phyloP scores from a whole-genome alignment of 2,888 invertebrate genomes.

The Lacanobia wlatinum region DNA sequence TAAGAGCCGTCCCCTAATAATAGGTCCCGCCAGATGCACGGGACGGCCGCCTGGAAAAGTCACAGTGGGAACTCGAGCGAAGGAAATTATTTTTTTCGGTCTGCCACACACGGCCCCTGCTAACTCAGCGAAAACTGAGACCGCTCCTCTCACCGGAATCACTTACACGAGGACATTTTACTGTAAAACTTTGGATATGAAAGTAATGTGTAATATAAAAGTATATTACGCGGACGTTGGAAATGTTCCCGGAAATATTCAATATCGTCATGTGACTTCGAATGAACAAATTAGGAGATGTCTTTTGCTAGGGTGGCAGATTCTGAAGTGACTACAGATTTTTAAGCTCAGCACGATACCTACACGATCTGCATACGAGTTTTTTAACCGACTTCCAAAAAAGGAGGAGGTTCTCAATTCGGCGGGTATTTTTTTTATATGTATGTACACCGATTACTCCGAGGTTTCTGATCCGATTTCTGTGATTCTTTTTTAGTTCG shows the following conservation, averaged over 20 bases:
- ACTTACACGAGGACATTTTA: slow-evolving; percentile 79
- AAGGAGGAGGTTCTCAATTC: too few species aligned
- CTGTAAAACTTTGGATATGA: slow-evolving; percentile 69
- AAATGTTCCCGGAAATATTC: slow-evolving; percentile 41
- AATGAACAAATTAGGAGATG: slow-evolving; percentile 29
- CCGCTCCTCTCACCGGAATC: slow-evolving; percentile 79
- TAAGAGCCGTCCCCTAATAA: slow-evolving; percentile 90
- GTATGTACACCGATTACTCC: too few species aligned
- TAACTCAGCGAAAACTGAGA: slow-evolving; percentile 86
- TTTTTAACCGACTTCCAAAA: too few species aligned
- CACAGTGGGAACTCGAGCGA: slow-evolving; percentile 89
- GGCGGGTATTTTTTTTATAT: too few species aligned
- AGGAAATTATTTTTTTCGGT: slow-evolving; percentile 90
- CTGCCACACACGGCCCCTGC: slow-evolving; percentile 90
- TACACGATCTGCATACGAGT: background rate
- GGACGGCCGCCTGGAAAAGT: slow-evolving; percentile 90
- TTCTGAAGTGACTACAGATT: slow-evolving; percentile 10
- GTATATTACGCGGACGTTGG: slow-evolving; percentile 36
- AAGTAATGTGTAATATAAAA: slow-evolving; percentile 64
- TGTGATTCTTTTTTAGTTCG: too few species aligned
- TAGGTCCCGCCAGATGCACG: slow-evolving; percentile 90
- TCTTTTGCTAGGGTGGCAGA: slow-evolving; percentile 14
- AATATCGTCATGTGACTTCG: slow-evolving; percentile 35
- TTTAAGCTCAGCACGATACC: background rate
- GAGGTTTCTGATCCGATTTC: too few species aligned